These are phyloP conservation scores for Macquaria ambigua DNA, from an alignment of 2,113 vertebrate species.

Conservation along the genomic window DNA sequence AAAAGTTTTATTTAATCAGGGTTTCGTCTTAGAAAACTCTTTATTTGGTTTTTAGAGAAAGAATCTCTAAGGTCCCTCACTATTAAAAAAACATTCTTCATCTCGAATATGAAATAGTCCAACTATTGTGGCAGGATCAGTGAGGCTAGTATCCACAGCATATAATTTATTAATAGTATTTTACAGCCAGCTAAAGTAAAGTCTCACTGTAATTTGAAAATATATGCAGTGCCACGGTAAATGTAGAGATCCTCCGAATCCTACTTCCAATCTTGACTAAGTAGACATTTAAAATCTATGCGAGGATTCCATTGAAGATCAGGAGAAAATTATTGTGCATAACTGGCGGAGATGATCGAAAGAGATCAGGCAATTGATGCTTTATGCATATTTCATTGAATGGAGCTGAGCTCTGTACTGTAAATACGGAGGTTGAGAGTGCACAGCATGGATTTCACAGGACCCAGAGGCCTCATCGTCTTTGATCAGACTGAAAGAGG, in stretches of 20 bases:
- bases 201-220: constrained; percentile 42
- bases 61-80: constrained; percentile 9
- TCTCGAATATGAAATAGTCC: constrained; percentile 40
- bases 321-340: constrained; percentile 33
- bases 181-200: constrained; percentile 41
- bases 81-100: constrained; percentile 30
- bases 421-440: constrained; percentile 67
- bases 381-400: constrained; percentile 73
- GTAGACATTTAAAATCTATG: constrained; percentile 43
- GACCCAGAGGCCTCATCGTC: constrained; percentile 50
- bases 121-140: constrained; percentile 51
- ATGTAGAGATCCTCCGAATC: constrained; percentile 26
- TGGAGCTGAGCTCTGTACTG: constrained; percentile 38
- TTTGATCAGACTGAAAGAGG: constrained; percentile 68
- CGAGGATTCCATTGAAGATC: constrained; percentile 15
- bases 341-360: constrained; percentile 38
- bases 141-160: constrained; percentile 48
- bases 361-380: constrained; percentile 47
- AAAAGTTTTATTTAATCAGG: constrained; percentile 16
- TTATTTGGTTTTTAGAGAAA: constrained; percentile 36
- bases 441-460: constrained; percentile 47
- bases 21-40: constrained; percentile 42
- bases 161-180: constrained; percentile 72
- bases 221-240: constrained; percentile 30
- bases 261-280: constrained; percentile 19